Base-by-base conservation (phyloP, 2,113 vertebrate genomes). In the Scartelaos histophorus region DNA sequence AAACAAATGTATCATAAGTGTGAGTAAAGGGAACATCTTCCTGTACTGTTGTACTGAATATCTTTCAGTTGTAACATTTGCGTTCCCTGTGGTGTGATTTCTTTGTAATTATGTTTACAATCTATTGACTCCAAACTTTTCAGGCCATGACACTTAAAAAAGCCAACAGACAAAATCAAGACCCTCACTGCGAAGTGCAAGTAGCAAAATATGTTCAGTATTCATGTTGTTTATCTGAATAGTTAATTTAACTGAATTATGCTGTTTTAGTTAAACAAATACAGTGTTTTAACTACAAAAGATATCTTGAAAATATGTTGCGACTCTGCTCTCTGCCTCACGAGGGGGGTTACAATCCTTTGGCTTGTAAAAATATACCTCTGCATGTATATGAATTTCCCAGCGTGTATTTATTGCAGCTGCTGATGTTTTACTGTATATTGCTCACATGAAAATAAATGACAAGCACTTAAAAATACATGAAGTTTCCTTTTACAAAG, bases 381-480 rank as follows among this genome's bases (percentile, higher is more conserved):
- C 38, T 43, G 29, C 29, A 38, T 88, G 82, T 68, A 70, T 80
- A 82, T 78, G 53, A 46, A 70, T 70, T 75, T 68, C 47, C 61
- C 67, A 78, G 71, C 82, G 80, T 80, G 73, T 71, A 73, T 75
- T 74, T 85, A 83, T 82, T 83, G 66, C 73, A 90, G 79, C 81
- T 49, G 35, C 13, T 16, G 13, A 34, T 15, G 78, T 72, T 82
- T 72, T 53, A 7, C 72, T 3, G 71, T 78, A 79, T 85, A 82
- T 73, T 79, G 67, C 77, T 81, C 81, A 80, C 67, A 70, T 85
- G 19, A n/a, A 13, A 51, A n/a, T n/a, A 53, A 53, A 53, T 2
- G 69, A 67, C 6, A 60, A 29, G 58, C 58, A 61, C 25, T 60
- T 13, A 74, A 85, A 80, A 82, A 84, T 54, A 81, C 80, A 75